Percentiles rank a stretch among this genome's conserved stretches.
Conservation (phyloP, 2,113 vertebrate genomes). For the Xiphophorus couchianus region DNA sequence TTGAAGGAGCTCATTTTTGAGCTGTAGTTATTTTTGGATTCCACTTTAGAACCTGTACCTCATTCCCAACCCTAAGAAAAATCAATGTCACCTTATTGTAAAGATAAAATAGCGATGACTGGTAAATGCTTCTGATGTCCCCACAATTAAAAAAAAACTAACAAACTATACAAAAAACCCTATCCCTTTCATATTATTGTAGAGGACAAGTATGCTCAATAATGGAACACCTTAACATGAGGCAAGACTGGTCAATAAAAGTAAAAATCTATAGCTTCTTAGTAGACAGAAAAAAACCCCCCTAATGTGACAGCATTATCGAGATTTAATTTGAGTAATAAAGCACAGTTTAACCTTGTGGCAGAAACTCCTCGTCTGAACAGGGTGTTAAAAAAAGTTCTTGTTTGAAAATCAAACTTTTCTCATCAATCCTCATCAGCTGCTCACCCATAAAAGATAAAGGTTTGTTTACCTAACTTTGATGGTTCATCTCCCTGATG, state of each 20-base stretch:
- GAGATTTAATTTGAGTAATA: neutral
- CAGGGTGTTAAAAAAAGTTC: conserved; percentile 19
- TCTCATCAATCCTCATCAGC: conserved; percentile 64
- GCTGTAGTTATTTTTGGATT: too few relatives aligned
- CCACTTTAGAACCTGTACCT: too few relatives aligned
- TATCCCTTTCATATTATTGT: neutral
- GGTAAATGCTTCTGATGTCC: too few relatives aligned
- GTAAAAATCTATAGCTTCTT: neutral
- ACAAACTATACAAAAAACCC: too few relatives aligned
- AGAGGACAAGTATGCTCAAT: neutral
- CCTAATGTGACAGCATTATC: neutral
- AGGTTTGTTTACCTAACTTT: conserved; percentile 68
- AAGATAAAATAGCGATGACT: too few relatives aligned
- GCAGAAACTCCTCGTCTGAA: neutral
- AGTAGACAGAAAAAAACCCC: neutral
- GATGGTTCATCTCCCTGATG: conserved; percentile 64
- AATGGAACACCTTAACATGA: neutral
- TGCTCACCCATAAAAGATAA: conserved; percentile 57
- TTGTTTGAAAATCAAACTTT: conserved; percentile 59
- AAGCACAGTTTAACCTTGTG: conserved; percentile 5
- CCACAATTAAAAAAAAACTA: too few relatives aligned
- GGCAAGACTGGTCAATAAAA: neutral
- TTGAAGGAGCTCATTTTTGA: too few relatives aligned
- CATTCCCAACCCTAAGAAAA: too few relatives aligned
- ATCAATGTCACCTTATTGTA: too few relatives aligned